phyloP scores from a whole-genome alignment of 2,888 invertebrate genomes.

The Ferrisia virgata region DNA sequence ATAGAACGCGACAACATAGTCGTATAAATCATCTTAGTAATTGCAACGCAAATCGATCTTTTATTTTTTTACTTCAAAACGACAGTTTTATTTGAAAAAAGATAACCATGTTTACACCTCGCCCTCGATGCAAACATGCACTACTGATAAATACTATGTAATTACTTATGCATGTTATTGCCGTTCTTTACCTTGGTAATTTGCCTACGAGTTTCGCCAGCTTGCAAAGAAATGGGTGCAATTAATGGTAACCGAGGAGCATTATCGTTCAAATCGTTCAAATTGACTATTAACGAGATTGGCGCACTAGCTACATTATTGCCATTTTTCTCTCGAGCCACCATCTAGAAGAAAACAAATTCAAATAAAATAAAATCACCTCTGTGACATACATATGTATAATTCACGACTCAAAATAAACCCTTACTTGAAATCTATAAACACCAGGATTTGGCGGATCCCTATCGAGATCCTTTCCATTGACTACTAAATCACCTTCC shows the following conservation, averaged over 20 bases:
- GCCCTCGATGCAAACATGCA: not conserved
- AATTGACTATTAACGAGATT: conserved; percentile 69
- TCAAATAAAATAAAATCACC: not conserved
- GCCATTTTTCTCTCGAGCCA: conserved; percentile 76
- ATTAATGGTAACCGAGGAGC: conserved; percentile 76
- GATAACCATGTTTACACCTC: not conserved
- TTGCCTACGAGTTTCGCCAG: conserved; percentile 67
- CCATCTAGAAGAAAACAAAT: conserved; percentile 58
- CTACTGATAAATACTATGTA: not conserved
- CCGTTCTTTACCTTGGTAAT: conserved; percentile 63
- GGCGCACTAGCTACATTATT: conserved; percentile 75
- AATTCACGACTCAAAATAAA: not conserved
- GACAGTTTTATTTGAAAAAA: no score
- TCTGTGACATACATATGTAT: no score
- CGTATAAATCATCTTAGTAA: no score
- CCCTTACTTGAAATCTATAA: conserved; percentile 73
- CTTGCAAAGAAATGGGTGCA: conserved; percentile 76
- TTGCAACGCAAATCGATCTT: no score
- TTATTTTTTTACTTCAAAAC: no score
- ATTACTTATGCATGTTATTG: no score
- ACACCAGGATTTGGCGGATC: conserved; percentile 81
- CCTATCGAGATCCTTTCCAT: conserved; percentile 78
- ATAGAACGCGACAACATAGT: no score
- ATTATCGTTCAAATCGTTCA: conserved; percentile 84
- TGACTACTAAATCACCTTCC: conserved; percentile 71